Evolutionary conservation across 1,140 invertebrate species (phyloP), one percentile per base, ranked within the genome.

Genomic region (Bombus picipes): DNA sequence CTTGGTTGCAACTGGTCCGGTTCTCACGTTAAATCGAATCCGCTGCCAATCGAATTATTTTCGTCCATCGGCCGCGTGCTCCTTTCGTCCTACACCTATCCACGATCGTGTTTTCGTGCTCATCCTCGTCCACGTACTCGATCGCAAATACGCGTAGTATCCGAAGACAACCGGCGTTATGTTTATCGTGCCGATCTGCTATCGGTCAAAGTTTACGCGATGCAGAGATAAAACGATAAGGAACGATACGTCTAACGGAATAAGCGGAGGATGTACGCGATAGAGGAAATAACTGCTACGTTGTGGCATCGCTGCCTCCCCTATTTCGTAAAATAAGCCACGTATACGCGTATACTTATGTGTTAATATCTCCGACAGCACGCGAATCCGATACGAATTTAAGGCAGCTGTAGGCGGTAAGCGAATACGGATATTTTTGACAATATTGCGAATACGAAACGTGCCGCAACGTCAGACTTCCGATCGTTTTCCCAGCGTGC

Each of bases 11-110:
- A 93, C 90, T 93, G 89, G 92, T 93, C 88, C 92, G 91, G 90
- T 94, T 94, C 93, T 94, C 93, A 94, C 93, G 93, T 94, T 92
- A 91, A 88, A 92, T 92, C 90, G 89, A 88, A 90, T 90, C 87
- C 68, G 37, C 83, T 85, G 89, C 87, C 92, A 90, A 93, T 93
- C 92, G 89, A 92, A 92, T 92, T 91, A 92, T 92, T 92, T 93
- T 86, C 86, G 87, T 90, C 87, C 87, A 75, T 91, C 88, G 77
- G 88, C 75, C 39, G 53, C 32, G 18, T 8, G 32, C 66, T 68
- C 32, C 32, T 68, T 34, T 34, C 66, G 32, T 22, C 47, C 5
- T 53, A 22, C 18, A 22, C 65, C 65, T 9, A 8, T 66, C n/a
- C n/a, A 13, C 1, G 22, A 22, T 25, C 3, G 2, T 37, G 34